Evolutionary conservation across 2,113 vertebrate species (phyloP), one percentile per base, ranked within the genome.

Genomic region (Pipra filicauda): DNA sequence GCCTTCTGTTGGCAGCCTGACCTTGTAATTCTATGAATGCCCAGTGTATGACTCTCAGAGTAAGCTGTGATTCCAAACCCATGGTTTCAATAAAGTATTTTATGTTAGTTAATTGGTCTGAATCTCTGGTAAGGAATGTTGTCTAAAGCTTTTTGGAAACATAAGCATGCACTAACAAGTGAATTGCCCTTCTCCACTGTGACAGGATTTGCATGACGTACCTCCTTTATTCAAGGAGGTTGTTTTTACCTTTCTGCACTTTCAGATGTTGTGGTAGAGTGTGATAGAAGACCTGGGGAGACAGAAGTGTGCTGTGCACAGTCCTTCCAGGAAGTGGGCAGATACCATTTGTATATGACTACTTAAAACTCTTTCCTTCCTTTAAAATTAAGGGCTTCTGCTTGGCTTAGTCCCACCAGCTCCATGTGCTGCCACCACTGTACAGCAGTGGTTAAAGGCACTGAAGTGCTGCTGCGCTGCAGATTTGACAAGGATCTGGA

Each of bases 51-150:
- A 75, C 88, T 76, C 81, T 74, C 4, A 0, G 67, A 89, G 78
- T 49, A 49, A 49, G 57, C 72, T 79, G 66, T 49, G 33, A 64
- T 64, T 79, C 46, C 76, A 91, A 17, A 88, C 69, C 90, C 61
- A 58, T n/a, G 46, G 10, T 76, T 85, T 91, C 37, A 96, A 92
- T 91, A 96, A 96, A 96, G 28, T 77, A 71, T 76, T 79, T 72
- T 62, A 74, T 19, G 0, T 74, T 35, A 49, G 71, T 82, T 61
- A 69, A 65, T 33, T 74, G 61, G 30, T 86, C 78, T 48, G 51
- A 61, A 51, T 66, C 41, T 92, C 67, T 3, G 0, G 7, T 62
- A 67, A 75, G 58, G 48, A 79, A 52, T 52, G 20, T 75, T 66
- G n/a, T 48, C 37, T 67, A 22, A 55, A 75, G 37, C 17, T 52